phyloP scores from a whole-genome alignment of 2,888 invertebrate genomes.

The Flexamia atlantica region DNA sequence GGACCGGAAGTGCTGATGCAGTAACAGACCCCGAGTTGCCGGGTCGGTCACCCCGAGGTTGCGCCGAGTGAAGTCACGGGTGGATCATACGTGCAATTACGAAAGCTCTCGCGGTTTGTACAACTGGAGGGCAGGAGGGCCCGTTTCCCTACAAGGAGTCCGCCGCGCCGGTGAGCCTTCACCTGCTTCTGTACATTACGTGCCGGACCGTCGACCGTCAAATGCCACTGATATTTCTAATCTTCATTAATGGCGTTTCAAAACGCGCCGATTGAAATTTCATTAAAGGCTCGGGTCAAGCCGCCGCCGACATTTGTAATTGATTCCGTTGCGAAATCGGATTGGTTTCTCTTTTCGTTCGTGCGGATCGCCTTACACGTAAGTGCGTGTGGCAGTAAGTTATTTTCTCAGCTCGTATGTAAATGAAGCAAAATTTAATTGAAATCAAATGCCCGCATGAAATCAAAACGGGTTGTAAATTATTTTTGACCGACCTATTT shows the following conservation, averaged over 20 bases:
- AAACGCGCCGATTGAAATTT: conserved; percentile 25
- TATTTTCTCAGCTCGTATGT: not conserved
- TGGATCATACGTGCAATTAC: conserved; percentile 5
- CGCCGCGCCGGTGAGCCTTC: conserved; percentile 5
- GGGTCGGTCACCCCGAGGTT: not conserved
- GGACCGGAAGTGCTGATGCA: not conserved
- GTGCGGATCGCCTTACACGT: not conserved
- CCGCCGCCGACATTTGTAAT: not conserved
- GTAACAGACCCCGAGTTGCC: not conserved
- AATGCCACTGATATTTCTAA: conserved; percentile 35
- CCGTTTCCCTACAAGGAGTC: conserved; percentile 33
- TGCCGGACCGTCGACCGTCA: conserved; percentile 10
- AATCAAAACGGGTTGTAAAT: not conserved
- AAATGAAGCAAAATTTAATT: not conserved
- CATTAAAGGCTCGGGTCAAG: conserved; percentile 11
- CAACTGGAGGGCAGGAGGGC: not conserved
- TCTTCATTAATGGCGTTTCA: conserved; percentile 46
- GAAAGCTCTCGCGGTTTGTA: conserved; percentile 26
- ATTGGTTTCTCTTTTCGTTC: conserved; percentile 1
- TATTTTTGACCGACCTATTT: too few relatives aligned
- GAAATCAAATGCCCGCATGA: too few relatives aligned
- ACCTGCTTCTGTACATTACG: conserved; percentile 18
- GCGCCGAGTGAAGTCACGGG: conserved; percentile 33
- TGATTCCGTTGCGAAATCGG: conserved; percentile 1
- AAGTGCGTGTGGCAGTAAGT: not conserved